Evolutionary conservation across 1,140 invertebrate species (phyloP), one percentile per base, ranked within the genome.

Genomic region (Temnothorax longispinosus): DNA sequence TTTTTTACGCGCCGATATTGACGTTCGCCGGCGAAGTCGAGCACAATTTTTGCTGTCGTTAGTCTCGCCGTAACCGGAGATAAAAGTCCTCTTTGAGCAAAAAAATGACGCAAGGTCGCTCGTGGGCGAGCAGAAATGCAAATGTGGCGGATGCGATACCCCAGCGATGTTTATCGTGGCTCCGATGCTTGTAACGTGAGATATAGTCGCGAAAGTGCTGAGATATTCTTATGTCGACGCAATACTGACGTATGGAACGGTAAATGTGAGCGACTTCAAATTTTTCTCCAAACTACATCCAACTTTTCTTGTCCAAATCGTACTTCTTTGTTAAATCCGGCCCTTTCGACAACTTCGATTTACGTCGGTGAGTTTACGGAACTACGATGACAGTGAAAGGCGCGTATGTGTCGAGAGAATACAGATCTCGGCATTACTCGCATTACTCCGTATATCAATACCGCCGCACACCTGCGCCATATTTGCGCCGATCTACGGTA

Each of bases 121-220:
- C 54, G 27, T 38, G 27, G 27, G 65, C n/a, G 71, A 62, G 69
- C 69, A 84, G n/a, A 81, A 84, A 84, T 84, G 67, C 67, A 84
- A 84, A 84, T 75, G 67, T 41, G 27, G 21, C 5, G 62, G n/a
- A 80, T 80, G n/a, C n/a, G 32, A 67, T 67, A 52, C 11, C 13
- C 27, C 8, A 4, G n/a, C 54, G 41, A 84, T 84, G 54, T 60
- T 75, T 75, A 84, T 84, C 69, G 27, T n/a, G 18, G 11, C 47
- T 21, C 38, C 38, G 65, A 80, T 71, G 15, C 47, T 54, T 41
- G 60, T 71, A 69, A 81, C 35, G 18, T 21, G 65, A 72, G 27
- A 75, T 60, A 38, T 60, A 38, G 67, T 47, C 41, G 41, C 18
- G 52, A 38, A 60, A 74, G 32, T 47, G 44, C 60, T 32, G 44